These are phyloP conservation scores for Hypanus sabinus DNA, from an alignment of 2,113 vertebrate genomes.

Conservation along the genomic window DNA sequence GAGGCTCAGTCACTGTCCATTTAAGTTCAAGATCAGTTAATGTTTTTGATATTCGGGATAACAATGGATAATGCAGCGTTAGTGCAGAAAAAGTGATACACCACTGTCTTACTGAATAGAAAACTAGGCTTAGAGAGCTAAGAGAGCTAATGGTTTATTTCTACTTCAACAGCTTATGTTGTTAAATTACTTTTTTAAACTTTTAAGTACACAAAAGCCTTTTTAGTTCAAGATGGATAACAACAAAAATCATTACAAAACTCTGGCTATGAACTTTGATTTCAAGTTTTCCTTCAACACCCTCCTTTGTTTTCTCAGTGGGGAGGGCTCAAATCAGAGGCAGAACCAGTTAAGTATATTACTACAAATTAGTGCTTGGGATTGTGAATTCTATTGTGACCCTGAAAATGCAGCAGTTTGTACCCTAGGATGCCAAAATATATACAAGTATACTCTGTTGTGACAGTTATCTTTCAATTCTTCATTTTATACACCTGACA, in stretches of 20 bases:
- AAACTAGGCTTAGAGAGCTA: too few relatives aligned
- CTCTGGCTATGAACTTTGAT: not conserved
- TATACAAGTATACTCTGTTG: not conserved
- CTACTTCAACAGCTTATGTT: too few relatives aligned
- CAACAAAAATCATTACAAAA: not conserved
- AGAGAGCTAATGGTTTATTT: too few relatives aligned
- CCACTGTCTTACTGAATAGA: too few relatives aligned
- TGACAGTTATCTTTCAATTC: not conserved
- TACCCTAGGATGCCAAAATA: not conserved
- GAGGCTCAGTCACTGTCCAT: too few relatives aligned
- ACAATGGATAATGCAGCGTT: too few relatives aligned
- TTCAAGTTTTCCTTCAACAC: not conserved
- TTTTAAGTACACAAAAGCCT: not conserved
- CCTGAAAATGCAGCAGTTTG: not conserved
- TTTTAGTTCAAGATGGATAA: not conserved
- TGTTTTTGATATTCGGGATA: too few relatives aligned
- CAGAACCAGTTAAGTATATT: not conserved
- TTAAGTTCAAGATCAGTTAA: too few relatives aligned
- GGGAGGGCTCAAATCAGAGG: too few relatives aligned
- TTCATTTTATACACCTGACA: not conserved
- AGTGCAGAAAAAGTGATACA: too few relatives aligned
- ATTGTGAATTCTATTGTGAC: not conserved
- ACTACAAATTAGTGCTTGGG: not conserved
- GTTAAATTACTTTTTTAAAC: not conserved
- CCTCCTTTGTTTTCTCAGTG: not conserved